Evolutionary conservation across 2,888 invertebrate species (phyloP).

Genomic region (Pseudococcus viburni): DNA sequence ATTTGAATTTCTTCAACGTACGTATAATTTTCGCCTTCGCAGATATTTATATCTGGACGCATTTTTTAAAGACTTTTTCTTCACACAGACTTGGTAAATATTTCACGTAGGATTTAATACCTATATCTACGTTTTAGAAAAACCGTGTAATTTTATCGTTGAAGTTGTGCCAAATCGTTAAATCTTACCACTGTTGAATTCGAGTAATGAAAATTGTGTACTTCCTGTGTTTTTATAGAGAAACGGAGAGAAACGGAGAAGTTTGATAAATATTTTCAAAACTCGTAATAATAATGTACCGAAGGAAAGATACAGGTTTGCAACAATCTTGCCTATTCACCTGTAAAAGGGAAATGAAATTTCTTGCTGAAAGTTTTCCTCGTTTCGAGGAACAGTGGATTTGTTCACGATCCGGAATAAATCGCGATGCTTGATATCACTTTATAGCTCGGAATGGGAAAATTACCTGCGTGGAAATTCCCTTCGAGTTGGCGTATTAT

Average conservation of each 20-base stretch:
- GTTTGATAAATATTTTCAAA: slow-evolving; percentile 1
- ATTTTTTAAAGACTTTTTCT: neutral
- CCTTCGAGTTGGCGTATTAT: neutral
- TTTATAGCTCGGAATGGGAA: neutral
- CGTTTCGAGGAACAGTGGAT: neutral
- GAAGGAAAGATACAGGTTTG: neutral
- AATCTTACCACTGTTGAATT: slow-evolving; percentile 23
- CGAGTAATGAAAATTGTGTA: neutral
- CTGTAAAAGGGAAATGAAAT: neutral
- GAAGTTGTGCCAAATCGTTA: slow-evolving; percentile 35
- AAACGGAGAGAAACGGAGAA: neutral
- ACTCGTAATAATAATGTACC: neutral
- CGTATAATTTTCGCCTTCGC: too few species aligned
- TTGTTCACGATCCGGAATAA: slow-evolving; percentile 8
- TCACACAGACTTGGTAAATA: neutral
- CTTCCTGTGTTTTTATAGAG: neutral
- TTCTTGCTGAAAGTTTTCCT: neutral
- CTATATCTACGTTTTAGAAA: neutral
- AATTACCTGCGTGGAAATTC: neutral
- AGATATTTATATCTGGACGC: neutral
- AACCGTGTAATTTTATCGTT: neutral
- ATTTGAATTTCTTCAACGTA: too few species aligned
- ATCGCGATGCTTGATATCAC: neutral
- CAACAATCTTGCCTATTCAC: neutral
- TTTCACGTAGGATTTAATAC: neutral